phyloP scores from a whole-genome alignment of 2,113 vertebrate genomes.

The Rhinoptilus africanus region DNA sequence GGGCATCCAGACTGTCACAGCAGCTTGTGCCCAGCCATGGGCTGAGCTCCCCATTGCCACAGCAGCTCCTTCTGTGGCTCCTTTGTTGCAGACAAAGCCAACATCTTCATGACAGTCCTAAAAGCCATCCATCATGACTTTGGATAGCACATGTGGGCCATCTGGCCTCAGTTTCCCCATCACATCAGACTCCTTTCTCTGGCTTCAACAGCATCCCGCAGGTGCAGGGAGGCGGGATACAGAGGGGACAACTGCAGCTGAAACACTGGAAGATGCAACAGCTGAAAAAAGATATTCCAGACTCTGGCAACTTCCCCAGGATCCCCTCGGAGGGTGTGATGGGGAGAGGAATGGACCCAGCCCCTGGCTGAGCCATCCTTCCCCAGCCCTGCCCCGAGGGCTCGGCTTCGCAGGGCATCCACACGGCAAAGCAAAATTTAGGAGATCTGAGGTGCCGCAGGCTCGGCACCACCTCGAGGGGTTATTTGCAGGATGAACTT shows the following conservation, averaged over 20 bases:
- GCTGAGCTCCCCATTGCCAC: neutral
- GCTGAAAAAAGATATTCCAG: neutral
- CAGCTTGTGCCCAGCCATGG: neutral
- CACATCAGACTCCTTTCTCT: neutral
- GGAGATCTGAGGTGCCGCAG: neutral
- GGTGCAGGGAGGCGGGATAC: neutral
- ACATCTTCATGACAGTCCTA: neutral
- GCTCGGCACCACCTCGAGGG: neutral
- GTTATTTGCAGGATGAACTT: neutral
- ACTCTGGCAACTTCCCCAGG: neutral
- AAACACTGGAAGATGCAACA: neutral
- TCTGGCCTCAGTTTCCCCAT: neutral
- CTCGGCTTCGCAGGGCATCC: neutral
- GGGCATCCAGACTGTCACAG: neutral
- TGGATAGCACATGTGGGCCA: rapidly evolving
- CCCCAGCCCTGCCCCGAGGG: neutral
- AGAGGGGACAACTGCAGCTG: neutral
- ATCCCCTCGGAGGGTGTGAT: neutral
- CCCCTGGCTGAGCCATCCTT: neutral
- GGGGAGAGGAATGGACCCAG: neutral
- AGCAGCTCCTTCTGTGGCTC: neutral
- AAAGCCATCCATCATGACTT: neutral
- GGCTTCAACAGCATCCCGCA: neutral
- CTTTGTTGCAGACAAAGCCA: neutral
- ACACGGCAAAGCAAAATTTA: rapidly evolving